phyloP scores from a whole-genome alignment of 2,797 vertebrate species.

The Neomorphus geoffroyi region DNA sequence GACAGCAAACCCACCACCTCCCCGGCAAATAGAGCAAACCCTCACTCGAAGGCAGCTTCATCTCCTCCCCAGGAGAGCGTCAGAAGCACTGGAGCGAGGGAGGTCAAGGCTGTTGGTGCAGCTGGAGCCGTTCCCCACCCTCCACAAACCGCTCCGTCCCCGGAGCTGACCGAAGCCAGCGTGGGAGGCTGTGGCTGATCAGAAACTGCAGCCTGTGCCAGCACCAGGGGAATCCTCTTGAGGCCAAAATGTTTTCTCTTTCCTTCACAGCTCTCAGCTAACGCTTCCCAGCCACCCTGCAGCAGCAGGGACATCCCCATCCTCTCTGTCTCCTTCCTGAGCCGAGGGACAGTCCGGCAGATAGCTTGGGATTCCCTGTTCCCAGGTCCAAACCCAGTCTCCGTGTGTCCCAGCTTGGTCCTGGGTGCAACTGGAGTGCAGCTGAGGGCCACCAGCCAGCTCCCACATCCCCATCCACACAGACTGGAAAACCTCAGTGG shows the following conservation, averaged over 20 bases:
- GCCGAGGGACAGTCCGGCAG: background rate
- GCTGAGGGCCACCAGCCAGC: rapidly evolving
- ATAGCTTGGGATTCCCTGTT: rapidly evolving
- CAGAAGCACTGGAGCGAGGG: background rate
- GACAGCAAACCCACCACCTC: background rate
- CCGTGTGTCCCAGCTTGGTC: background rate
- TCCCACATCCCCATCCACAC: background rate
- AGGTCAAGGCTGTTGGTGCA: background rate
- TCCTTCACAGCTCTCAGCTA: background rate
- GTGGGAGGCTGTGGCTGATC: background rate
- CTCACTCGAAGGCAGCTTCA: rapidly evolving
- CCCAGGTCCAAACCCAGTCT: background rate
- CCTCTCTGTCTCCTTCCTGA: background rate
- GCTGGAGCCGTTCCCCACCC: background rate
- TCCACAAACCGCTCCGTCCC: background rate
- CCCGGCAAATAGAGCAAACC: background rate
- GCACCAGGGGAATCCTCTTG: background rate
- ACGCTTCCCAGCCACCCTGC: background rate
- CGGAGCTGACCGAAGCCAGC: background rate
- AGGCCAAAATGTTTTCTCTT: background rate
- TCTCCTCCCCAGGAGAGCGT: background rate
- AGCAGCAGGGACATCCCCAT: background rate
- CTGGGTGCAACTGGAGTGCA: background rate
- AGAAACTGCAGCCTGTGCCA: background rate
- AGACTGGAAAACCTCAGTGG: background rate